These are phyloP conservation scores for Trissoscelio sp. DNA, from an alignment of 2,888 invertebrate species.

Conservation along the genomic window DNA sequence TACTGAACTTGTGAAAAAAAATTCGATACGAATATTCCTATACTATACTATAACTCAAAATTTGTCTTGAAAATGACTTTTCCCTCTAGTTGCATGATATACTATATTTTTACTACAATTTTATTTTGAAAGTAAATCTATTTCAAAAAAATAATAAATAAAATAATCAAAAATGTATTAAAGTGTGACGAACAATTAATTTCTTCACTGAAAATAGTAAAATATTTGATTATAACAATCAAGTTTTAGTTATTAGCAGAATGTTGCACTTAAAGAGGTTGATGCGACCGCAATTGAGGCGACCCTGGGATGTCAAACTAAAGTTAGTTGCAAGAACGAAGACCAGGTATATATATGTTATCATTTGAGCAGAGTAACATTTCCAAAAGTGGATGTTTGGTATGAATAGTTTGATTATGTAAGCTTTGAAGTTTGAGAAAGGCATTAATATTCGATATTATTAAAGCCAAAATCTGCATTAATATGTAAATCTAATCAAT, in stretches of 20 bases:
- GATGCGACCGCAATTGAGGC: conserved; percentile 1
- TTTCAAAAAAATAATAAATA: no score
- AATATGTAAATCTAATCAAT: neutral
- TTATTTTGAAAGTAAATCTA: no score
- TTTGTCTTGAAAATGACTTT: no score
- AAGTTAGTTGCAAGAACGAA: conserved; percentile 7
- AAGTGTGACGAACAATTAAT: neutral
- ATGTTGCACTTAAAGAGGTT: neutral
- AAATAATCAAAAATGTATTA: neutral
- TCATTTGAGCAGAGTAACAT: neutral
- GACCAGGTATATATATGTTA: neutral
- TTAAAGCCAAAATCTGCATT: neutral
- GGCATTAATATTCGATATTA: neutral
- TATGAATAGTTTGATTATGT: conserved; percentile 1
- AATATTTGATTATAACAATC: neutral
- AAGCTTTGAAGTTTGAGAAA: neutral
- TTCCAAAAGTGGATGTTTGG: neutral
- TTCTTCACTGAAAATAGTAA: neutral
- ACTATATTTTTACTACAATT: no score
- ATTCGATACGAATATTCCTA: no score
- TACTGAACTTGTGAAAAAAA: no score
- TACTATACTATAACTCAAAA: no score
- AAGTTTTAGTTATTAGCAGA: conserved; percentile 1
- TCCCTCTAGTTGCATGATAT: no score
- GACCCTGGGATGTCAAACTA: conserved; percentile 2